A percentile compares a stretch with the other conserved stretches of the same genome.
These are phyloP conservation scores for Rhamphomyia laevipes DNA, from an alignment of 2,888 invertebrate genomes.

Conservation along the genomic window DNA sequence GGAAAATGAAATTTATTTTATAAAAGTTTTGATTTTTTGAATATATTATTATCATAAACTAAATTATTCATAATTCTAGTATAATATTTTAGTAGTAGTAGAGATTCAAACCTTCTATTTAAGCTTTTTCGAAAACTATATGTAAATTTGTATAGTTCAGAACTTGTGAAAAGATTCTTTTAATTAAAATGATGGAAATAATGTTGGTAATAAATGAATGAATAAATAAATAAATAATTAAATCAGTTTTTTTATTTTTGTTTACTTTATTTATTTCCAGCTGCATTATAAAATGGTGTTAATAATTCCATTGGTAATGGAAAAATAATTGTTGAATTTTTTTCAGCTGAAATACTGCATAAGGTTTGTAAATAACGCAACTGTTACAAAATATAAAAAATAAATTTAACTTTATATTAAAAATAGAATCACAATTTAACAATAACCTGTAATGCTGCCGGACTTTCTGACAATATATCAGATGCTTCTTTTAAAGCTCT, in stretches of 20 bases:
- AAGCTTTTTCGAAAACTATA: too few relatives aligned
- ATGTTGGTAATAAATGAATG: too few relatives aligned
- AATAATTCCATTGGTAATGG: slow-evolving; percentile 79
- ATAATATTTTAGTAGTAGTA: too few relatives aligned
- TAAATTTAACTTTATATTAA: not conserved
- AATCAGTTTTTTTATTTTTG: not conserved
- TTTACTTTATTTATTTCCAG: not conserved
- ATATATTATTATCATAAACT: too few relatives aligned
- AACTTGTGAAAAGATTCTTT: too few relatives aligned
- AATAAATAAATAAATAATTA: too few relatives aligned
- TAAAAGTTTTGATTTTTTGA: too few relatives aligned
- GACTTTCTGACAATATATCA: slow-evolving; percentile 64
- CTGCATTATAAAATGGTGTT: slow-evolving; percentile 25
- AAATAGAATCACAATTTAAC: not conserved
- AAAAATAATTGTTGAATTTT: slow-evolving; percentile 90
- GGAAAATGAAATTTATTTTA: too few relatives aligned
- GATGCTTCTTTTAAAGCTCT: slow-evolving; percentile 71
- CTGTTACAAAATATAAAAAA: slow-evolving; percentile 41
- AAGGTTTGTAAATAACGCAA: slow-evolving; percentile 81
- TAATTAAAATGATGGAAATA: too few relatives aligned
- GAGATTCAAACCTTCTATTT: too few relatives aligned
- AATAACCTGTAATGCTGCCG: slow-evolving; percentile 49
- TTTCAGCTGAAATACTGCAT: slow-evolving; percentile 83
- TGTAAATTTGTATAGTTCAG: too few relatives aligned
- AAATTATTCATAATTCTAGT: too few relatives aligned